Percentiles rank a stretch among this genome's conserved stretches.
Conservation (phyloP, 2,888 invertebrate species). For the Barypeithes pellucidus region DNA sequence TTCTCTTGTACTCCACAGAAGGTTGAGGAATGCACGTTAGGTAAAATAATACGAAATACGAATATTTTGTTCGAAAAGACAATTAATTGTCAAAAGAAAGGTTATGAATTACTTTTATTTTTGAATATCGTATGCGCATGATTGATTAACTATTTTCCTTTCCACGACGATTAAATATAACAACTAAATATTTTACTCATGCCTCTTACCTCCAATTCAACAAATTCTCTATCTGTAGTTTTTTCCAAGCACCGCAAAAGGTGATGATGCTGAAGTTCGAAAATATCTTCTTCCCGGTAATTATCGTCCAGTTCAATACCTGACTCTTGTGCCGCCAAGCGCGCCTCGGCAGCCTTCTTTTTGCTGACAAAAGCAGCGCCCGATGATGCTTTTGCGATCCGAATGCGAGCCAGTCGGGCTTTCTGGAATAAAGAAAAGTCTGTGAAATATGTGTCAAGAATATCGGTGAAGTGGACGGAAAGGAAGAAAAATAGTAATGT, state of each 20-base stretch:
- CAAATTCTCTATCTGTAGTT: slow-evolving; percentile 98
- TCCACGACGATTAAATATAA: too few relatives aligned
- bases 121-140: too few relatives aligned
- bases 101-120: too few relatives aligned
- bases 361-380: slow-evolving; percentile 98
- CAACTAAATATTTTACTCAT: not conserved
- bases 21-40: too few relatives aligned
- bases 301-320: slow-evolving; percentile 94
- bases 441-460: slow-evolving; percentile 9
- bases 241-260: slow-evolving; percentile 97
- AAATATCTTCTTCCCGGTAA: slow-evolving; percentile 95
- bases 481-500: slow-evolving; percentile 6
- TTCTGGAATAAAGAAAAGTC: slow-evolving; percentile 81
- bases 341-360: slow-evolving; percentile 98
- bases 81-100: too few relatives aligned
- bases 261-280: slow-evolving; percentile 99
- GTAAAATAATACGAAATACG: too few relatives aligned
- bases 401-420: slow-evolving; percentile 97
- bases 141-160: too few relatives aligned
- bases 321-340: slow-evolving; percentile 93
- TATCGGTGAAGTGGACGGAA: not conserved
- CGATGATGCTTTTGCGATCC: slow-evolving; percentile 98
- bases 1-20: too few relatives aligned
- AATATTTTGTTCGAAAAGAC: too few relatives aligned
- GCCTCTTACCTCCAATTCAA: slow-evolving; percentile 85